These are phyloP conservation scores for Caenorhabditis latens DNA, from an alignment of 1,140 invertebrate species.

Conservation along the genomic window DNA sequence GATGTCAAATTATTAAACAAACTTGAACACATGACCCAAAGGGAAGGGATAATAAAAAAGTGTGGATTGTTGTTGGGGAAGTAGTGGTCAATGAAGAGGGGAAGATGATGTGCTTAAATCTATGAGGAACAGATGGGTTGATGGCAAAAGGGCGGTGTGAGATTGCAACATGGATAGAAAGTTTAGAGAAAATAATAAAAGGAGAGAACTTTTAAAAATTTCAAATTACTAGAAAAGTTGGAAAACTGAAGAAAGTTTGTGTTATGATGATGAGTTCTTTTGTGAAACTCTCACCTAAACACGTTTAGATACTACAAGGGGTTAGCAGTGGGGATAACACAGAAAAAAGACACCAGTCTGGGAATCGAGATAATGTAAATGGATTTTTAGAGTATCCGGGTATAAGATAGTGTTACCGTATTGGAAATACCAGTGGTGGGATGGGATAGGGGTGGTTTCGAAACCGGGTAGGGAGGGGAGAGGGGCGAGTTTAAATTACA, in stretches of 20 bases:
- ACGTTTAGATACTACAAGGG: conserved; percentile 1
- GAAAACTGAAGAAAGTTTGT: neutral
- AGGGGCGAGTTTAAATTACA: conserved; percentile 42
- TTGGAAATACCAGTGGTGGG: too few relatives aligned
- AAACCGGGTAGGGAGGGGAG: neutral
- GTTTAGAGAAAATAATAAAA: neutral
- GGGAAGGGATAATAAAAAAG: too few relatives aligned
- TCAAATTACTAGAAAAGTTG: neutral
- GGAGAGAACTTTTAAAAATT: neutral
- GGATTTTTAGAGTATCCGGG: too few relatives aligned
- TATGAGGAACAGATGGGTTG: neutral
- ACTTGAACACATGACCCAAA: too few relatives aligned
- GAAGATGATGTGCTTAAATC: neutral
- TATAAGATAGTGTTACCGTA: too few relatives aligned
- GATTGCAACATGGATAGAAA: conserved; percentile 2
- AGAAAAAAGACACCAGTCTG: neutral
- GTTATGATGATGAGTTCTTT: neutral
- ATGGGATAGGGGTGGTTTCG: too few relatives aligned
- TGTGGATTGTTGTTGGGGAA: neutral
- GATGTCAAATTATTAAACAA: too few relatives aligned
- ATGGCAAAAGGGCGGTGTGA: neutral
- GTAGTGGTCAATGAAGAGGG: neutral
- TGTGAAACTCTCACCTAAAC: neutral
- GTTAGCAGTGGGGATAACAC: conserved; percentile 23
- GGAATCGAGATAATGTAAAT: conserved; percentile 1